A percentile compares a stretch with the other conserved stretches of the same genome.
Evolutionary conservation across 2,113 vertebrate genomes (phyloP).

Genomic region (Morphnarchus princeps): DNA sequence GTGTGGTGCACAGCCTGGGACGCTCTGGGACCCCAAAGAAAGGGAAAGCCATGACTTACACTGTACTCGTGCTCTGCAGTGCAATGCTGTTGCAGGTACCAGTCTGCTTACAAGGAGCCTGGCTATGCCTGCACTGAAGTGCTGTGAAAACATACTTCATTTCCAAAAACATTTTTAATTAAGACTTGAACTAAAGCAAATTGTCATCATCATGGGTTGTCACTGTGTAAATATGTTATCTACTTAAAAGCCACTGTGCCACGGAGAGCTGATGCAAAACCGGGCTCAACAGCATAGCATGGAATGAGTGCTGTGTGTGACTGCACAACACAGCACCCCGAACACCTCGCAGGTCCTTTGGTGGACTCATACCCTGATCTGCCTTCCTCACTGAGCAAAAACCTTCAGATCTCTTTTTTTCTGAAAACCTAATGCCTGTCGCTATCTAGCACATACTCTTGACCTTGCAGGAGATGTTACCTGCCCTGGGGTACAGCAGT

Average conservation of each 20-base stretch:
- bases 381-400: background rate
- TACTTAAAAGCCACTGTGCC: background rate
- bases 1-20: background rate
- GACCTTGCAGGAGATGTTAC: background rate
- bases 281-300: fast-evolving
- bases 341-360: fast-evolving
- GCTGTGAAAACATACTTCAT: background rate
- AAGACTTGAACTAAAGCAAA: background rate
- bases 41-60: background rate
- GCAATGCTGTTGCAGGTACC: background rate
- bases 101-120: background rate
- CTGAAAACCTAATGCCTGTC: fast-evolving
- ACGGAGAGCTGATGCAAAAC: background rate
- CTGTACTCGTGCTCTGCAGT: background rate
- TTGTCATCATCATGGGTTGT: too few species aligned
- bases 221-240: too few species aligned
- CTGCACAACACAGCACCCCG: fast-evolving
- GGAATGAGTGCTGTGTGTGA: fast-evolving
- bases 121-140: background rate
- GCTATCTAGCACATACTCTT: fast-evolving
- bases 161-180: background rate
- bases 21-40: background rate
- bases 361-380: fast-evolving
- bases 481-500: fast-evolving
- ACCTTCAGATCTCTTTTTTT: background rate